Evolutionary conservation across 2,797 vertebrate species (phyloP), one percentile per base, ranked within the genome.

Genomic region (Rhinichthys osculus): DNA sequence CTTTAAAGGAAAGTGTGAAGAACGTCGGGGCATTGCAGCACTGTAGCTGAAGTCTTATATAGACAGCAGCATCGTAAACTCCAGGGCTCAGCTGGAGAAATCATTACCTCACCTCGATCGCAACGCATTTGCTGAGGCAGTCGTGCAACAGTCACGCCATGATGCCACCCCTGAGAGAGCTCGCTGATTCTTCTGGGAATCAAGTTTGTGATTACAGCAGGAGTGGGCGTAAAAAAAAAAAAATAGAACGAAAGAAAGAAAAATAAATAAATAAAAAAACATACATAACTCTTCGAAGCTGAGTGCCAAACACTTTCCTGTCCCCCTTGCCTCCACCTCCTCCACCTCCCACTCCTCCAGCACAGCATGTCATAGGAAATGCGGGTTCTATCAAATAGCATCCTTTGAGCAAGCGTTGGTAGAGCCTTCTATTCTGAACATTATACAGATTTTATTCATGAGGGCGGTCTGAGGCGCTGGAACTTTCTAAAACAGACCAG

Each of bases 371-470:
- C 85, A 83, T 85, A 88, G 88, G 86, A 85, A 85, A 80, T 23
- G 80, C 76, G 78, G 80, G 67, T 87, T 88, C 86, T 88, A 87
- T 90, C 89, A 87, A 88, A 87, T 80, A 83, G 71, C 74, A 85
- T 81, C 62, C 76, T 70, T 79, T 83, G 83, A 85, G 72, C 54
- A 71, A 76, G 86, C 74, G 76, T 88, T 66, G 57, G n/a, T 74
- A 85, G 88, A 80, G 74, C 64, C 72, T 85, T 85, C 81, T 86
- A 82, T 86, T 85, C 87, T 62, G 67, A 21, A 77, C 76, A 86
- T 84, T 85, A 80, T 42, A 87, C 81, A 84, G 82, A 87, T 83
- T 80, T 85, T 89, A 90, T 88, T 90, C 87, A 86, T 86, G 89
- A 85, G 83, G 81, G 82, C 79, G 77, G 87, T 78, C 71, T 67